Conservation (phyloP, 2,888 invertebrate species). For the Platycheirus albimanus region DNA sequence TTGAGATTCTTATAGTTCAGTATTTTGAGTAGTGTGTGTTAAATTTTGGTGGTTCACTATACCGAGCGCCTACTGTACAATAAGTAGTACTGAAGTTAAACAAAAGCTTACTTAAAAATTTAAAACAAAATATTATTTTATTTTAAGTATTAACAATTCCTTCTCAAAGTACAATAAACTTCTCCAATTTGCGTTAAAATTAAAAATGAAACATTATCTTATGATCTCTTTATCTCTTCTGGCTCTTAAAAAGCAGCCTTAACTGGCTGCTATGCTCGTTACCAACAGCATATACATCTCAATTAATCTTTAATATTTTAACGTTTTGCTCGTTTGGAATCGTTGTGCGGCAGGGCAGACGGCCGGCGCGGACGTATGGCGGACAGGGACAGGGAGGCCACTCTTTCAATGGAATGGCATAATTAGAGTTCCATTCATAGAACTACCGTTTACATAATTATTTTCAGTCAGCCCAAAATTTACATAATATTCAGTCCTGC, state of each 20-base stretch:
- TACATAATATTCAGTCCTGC: constrained; percentile 58
- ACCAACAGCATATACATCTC: constrained; percentile 66
- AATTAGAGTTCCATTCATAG: constrained; percentile 68
- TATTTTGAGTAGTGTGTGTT: no score
- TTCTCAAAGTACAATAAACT: neutral
- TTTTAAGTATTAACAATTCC: no score
- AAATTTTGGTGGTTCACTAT: no score
- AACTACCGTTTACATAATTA: constrained; percentile 67
- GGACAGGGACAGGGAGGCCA: no score
- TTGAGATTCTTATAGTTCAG: no score
- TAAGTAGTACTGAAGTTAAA: no score
- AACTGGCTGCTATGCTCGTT: constrained; percentile 12
- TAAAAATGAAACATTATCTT: neutral
- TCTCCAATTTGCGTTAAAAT: neutral
- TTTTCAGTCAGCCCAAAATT: constrained; percentile 54
- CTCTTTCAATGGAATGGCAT: constrained; percentile 68
- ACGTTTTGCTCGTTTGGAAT: constrained; percentile 32
- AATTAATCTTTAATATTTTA: constrained; percentile 65
- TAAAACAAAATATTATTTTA: no score
- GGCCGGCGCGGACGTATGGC: no score
- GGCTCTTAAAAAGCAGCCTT: constrained; percentile 3
- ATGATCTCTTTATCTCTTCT: neutral
- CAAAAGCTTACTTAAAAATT: no score
- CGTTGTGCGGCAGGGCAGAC: no score
- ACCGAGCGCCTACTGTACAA: no score